Conservation (phyloP, 2,888 invertebrate genomes). For the Lepidochitona cinerea region DNA sequence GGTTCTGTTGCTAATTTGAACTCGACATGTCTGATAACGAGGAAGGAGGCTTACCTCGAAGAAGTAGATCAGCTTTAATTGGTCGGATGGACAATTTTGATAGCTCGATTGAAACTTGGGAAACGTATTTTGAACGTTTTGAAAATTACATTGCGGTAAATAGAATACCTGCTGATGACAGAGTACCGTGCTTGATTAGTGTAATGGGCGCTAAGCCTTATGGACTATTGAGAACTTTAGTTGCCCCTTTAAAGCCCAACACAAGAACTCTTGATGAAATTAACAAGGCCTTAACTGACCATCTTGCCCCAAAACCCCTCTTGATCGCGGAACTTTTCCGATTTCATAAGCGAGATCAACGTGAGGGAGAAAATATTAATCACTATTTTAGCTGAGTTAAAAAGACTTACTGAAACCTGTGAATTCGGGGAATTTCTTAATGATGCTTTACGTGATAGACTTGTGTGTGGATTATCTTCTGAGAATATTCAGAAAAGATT, state of each 20-base stretch:
- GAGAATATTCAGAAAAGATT: slow-evolving; percentile 18
- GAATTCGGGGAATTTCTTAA: slow-evolving; percentile 18
- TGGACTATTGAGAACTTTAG: slow-evolving; percentile 6
- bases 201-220: slow-evolving; percentile 32
- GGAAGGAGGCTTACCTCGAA: too few species aligned
- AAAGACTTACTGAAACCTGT: slow-evolving; percentile 27
- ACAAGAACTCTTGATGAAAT: slow-evolving; percentile 23
- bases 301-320: slow-evolving; percentile 26
- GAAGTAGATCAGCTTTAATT: not conserved
- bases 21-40: not conserved
- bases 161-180: slow-evolving; percentile 17
- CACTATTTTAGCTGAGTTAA: slow-evolving; percentile 20
- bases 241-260: slow-evolving; percentile 25
- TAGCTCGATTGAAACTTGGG: slow-evolving; percentile 19
- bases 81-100: slow-evolving; percentile 4
- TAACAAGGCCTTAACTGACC: slow-evolving; percentile 14
- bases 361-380: slow-evolving; percentile 11
- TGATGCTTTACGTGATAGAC: slow-evolving; percentile 27
- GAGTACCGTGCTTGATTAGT: slow-evolving; percentile 24
- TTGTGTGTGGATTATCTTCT: slow-evolving; percentile 31
- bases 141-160: slow-evolving; percentile 31
- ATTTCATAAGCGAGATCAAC: slow-evolving; percentile 11
- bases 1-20: too few species aligned
- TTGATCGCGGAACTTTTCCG: slow-evolving; percentile 27
- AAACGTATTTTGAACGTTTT: slow-evolving; percentile 23